Evolutionary conservation across 2,888 invertebrate genomes (phyloP).

Genomic region (Papilio demoleus): DNA sequence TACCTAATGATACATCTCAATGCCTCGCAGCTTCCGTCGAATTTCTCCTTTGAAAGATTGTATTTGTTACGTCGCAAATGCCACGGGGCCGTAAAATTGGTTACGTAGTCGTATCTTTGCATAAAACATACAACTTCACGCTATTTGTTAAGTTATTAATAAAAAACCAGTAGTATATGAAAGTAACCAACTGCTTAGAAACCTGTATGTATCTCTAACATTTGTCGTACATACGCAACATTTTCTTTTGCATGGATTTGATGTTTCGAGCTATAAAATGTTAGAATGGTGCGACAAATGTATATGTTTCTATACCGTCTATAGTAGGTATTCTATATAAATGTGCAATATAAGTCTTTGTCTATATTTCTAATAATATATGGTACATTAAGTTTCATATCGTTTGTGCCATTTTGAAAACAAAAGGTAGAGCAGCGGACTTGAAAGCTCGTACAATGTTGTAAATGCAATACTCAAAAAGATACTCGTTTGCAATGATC

Average conservation of each 20-base stretch:
- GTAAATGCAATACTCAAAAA: slow-evolving; percentile 1
- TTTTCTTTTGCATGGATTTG: neutral
- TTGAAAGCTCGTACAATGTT: neutral
- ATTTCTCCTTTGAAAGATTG: slow-evolving; percentile 24
- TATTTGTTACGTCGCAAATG: slow-evolving; percentile 22
- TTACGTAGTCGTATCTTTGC: slow-evolving; percentile 33
- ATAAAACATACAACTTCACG: slow-evolving; percentile 12
- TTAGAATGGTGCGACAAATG: no score
- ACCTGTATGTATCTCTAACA: slow-evolving; percentile 5
- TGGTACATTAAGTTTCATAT: no score
- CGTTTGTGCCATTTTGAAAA: neutral
- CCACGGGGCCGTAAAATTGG: slow-evolving; percentile 32
- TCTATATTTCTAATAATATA: no score
- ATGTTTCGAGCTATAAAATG: neutral
- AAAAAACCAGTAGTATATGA: slow-evolving; percentile 8
- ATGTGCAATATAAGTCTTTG: no score
- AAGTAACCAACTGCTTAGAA: slow-evolving; percentile 4
- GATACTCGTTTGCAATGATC: slow-evolving; percentile 19
- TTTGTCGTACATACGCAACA: slow-evolving; percentile 3
- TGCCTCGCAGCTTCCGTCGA: slow-evolving; percentile 31
- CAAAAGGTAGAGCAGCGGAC: neutral
- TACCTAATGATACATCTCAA: slow-evolving; percentile 4
- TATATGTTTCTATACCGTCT: neutral
- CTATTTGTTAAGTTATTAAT: slow-evolving; percentile 3
- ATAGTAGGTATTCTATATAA: no score